phyloP scores from a whole-genome alignment of 2,797 vertebrate species.

The Tympanoctomys barrerae region DNA sequence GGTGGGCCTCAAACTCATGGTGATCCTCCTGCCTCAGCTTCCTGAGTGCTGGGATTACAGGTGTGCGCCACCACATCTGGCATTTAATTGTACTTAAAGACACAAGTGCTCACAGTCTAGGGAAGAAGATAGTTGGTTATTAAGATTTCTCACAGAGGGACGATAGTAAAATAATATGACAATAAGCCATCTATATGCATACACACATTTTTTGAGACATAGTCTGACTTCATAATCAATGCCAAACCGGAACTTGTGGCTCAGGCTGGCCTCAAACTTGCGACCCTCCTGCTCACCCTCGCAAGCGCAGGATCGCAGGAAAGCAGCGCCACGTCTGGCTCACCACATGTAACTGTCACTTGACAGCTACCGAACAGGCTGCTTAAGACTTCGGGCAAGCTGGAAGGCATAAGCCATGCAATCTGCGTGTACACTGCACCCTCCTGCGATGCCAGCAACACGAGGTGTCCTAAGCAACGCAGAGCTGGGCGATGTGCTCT shows the following conservation, averaged over 20 bases:
- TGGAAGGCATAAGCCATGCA: slow-evolving; percentile 26
- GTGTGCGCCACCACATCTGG: background rate
- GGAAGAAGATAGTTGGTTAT: slow-evolving; percentile 33
- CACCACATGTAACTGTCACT: slow-evolving; percentile 51
- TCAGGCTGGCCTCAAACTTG: background rate
- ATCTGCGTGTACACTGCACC: background rate
- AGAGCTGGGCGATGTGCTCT: slow-evolving; percentile 4
- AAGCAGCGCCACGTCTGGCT: background rate
- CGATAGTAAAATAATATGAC: slow-evolving; percentile 19
- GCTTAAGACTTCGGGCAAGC: background rate
- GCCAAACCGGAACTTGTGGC: background rate
- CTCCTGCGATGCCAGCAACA: slow-evolving; percentile 34
- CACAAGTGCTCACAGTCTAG: background rate
- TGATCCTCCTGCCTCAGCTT: background rate
- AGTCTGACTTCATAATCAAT: background rate
- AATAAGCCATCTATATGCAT: slow-evolving; percentile 19
- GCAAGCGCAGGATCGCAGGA: background rate
- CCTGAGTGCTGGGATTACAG: background rate
- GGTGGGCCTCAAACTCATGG: background rate
- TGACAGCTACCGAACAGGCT: background rate
- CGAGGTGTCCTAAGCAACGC: slow-evolving; percentile 11
- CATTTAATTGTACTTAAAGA: slow-evolving; percentile 8
- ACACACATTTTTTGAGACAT: background rate
- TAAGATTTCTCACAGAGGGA: slow-evolving; percentile 63
- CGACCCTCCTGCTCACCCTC: background rate